Percentiles rank a stretch among this genome's conserved stretches.
Conservation (phyloP, 2,888 invertebrate genomes). For the Lamellibrachia satsuma region DNA sequence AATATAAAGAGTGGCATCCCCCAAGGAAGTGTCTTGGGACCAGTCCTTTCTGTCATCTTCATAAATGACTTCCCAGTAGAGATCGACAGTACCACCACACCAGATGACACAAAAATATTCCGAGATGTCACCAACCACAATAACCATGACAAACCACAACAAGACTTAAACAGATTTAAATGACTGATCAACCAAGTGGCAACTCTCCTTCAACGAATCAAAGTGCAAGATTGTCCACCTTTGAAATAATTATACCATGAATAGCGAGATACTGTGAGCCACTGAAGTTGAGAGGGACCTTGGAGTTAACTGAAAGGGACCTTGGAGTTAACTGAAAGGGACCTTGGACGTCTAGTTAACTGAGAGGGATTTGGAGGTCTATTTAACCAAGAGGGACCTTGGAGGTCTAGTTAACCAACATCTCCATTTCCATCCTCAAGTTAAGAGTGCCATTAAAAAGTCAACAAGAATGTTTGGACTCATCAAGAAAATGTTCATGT, state of each 20-base stretch:
- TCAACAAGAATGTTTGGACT: not conserved
- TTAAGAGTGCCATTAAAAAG: not conserved
- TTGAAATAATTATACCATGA: not conserved
- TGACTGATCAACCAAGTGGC: conserved; percentile 30
- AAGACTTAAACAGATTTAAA: not conserved
- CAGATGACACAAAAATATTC: conserved; percentile 35
- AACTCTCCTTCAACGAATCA: conserved; percentile 29
- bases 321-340: not conserved
- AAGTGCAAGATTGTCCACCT: conserved; percentile 31
- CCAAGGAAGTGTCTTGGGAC: conserved; percentile 36
- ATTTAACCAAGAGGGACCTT: not conserved
- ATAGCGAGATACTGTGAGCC: not conserved
- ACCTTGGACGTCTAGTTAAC: not conserved
- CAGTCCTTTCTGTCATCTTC: conserved; percentile 34
- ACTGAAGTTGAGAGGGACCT: not conserved
- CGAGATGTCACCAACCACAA: conserved; percentile 8
- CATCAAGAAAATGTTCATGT: not conserved
- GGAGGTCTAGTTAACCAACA: not conserved
- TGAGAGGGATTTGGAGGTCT: not conserved
- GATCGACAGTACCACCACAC: conserved; percentile 20
- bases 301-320: not conserved
- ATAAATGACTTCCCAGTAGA: conserved; percentile 35
- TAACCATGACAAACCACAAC: conserved; percentile 14
- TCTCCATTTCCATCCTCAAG: too few relatives aligned
- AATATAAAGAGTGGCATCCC: conserved; percentile 19